Percentiles rank a stretch among this genome's conserved stretches.
Evolutionary conservation across 1,140 invertebrate genomes (phyloP).

Genomic region (Drosophila nasuta): DNA sequence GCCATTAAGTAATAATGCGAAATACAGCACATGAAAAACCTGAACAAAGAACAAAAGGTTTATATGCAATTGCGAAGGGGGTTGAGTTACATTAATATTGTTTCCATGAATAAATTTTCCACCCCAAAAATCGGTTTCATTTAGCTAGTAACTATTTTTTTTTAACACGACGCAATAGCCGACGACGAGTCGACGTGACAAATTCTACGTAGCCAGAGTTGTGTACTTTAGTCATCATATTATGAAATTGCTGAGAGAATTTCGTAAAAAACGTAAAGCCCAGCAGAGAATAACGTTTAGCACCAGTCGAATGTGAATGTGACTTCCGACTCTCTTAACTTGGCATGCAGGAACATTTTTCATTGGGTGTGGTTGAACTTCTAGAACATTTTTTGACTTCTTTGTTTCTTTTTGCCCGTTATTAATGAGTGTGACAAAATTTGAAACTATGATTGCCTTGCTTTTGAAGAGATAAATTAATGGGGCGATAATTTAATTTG

Average conservation of each 20-base stretch:
- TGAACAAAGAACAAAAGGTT: conserved; percentile 1
- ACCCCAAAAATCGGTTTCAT: conserved; percentile 7
- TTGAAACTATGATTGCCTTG: background rate
- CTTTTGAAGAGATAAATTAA: background rate
- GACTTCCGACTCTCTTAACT: conserved; percentile 22
- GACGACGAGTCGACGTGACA: conserved; percentile 42
- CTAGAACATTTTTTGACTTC: conserved; percentile 29
- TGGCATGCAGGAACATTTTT: conserved; percentile 3
- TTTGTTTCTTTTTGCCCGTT: background rate
- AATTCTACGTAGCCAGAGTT: conserved; percentile 40
- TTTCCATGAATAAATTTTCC: conserved; percentile 19
- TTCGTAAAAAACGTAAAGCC: conserved; percentile 47
- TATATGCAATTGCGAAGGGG: background rate
- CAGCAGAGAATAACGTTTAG: conserved; percentile 32
- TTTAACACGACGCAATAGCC: conserved; percentile 37
- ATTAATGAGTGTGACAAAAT: conserved; percentile 4
- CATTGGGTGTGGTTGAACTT: conserved; percentile 15
- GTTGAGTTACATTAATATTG: conserved; percentile 1
- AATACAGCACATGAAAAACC: background rate
- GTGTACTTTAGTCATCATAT: conserved; percentile 41
- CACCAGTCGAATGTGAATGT: conserved; percentile 11
- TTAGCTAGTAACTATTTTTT: conserved; percentile 33
- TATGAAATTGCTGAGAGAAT: conserved; percentile 47
- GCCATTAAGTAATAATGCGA: conserved; percentile 5
- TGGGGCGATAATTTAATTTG: background rate